Conservation (phyloP, 2,888 invertebrate genomes). For the Bruchidius siliquastri region DNA sequence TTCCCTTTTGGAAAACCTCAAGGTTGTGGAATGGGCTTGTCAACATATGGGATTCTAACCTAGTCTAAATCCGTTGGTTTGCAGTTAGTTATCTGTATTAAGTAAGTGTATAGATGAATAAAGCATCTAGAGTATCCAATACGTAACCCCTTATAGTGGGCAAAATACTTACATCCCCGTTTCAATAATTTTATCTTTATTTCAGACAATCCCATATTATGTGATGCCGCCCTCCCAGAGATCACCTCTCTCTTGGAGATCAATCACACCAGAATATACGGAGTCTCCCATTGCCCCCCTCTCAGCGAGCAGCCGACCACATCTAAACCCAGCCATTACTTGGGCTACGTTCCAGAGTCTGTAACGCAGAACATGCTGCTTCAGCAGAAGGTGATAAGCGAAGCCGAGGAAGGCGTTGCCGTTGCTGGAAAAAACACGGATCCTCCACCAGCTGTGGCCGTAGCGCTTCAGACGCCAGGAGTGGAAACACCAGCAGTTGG, state of each 20-base stretch:
- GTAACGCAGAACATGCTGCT: slow-evolving; percentile 2
- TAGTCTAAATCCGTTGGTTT: too few species aligned
- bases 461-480: background rate
- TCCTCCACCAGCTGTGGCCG: background rate
- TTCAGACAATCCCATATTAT: slow-evolving; percentile 77
- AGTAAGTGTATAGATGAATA: too few species aligned
- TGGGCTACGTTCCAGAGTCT: slow-evolving; percentile 38
- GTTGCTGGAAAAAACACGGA: slow-evolving; percentile 4
- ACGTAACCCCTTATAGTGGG: too few species aligned
- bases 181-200: too few species aligned
- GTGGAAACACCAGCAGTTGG: background rate
- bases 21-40: too few species aligned
- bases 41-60: too few species aligned
- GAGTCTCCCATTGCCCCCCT: slow-evolving; percentile 53
- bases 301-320: slow-evolving; percentile 43
- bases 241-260: slow-evolving; percentile 65
- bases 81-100: too few species aligned
- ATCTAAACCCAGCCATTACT: slow-evolving; percentile 39
- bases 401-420: slow-evolving; percentile 1
- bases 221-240: slow-evolving; percentile 68
- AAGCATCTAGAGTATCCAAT: too few species aligned
- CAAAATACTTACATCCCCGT: too few species aligned
- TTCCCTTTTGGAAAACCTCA: too few species aligned
- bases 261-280: slow-evolving; percentile 68
- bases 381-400: background rate